Evolutionary conservation across 2,888 invertebrate species (phyloP).

Genomic region (Leucophora obtusa): DNA sequence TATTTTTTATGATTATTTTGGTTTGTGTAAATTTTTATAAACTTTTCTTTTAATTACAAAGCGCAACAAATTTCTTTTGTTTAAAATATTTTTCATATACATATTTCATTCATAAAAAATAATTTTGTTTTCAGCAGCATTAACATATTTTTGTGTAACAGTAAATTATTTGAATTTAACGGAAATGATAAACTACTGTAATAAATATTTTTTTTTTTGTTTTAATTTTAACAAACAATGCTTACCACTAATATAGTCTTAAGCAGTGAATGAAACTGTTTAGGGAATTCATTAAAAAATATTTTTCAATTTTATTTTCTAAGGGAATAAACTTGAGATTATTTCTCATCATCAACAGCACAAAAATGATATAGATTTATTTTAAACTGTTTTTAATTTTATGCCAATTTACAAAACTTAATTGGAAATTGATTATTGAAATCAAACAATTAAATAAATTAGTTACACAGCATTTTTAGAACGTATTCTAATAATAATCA

Average conservation of each 20-base stretch:
- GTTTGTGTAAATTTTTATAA: slow-evolving; percentile 23
- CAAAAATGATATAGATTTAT: slow-evolving; percentile 18
- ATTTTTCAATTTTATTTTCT: not conserved
- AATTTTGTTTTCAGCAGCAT: not conserved
- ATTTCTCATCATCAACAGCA: slow-evolving; percentile 1
- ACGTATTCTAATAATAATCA: not conserved
- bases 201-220: not conserved
- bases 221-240: not conserved
- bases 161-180: slow-evolving; percentile 39
- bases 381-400: slow-evolving; percentile 47
- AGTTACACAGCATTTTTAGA: slow-evolving; percentile 28
- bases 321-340: not conserved
- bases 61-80: slow-evolving; percentile 52
- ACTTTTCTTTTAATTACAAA: slow-evolving; percentile 49
- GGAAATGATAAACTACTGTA: slow-evolving; percentile 31
- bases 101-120: not conserved
- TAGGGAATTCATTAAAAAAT: slow-evolving; percentile 46
- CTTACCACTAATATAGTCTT: not conserved
- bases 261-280: slow-evolving; percentile 22
- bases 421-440: slow-evolving; percentile 47
- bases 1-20: not conserved
- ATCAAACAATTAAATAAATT: slow-evolving; percentile 46
- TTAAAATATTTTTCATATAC: not conserved
- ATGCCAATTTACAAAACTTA: slow-evolving; percentile 34
- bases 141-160: slow-evolving; percentile 10